phyloP scores from a whole-genome alignment of 2,113 vertebrate genomes.

The Phyllopteryx taeniolatus region DNA sequence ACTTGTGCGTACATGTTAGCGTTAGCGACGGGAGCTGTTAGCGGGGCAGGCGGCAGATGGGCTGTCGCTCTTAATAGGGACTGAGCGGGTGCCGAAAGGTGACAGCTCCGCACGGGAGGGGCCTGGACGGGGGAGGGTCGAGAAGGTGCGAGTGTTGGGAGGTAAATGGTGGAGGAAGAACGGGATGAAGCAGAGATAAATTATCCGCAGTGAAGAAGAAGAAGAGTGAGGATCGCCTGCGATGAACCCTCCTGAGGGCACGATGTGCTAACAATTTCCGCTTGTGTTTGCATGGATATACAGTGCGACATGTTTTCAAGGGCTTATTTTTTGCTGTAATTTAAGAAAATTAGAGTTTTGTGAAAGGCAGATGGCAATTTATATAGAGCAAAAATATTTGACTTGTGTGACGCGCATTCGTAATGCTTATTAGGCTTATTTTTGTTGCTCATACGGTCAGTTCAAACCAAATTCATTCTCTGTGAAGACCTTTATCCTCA shows the following conservation, averaged over 20 bases:
- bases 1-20: conserved; percentile 57
- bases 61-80: conserved; percentile 79
- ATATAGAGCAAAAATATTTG: not conserved
- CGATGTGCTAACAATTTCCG: conserved; percentile 5
- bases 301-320: not conserved
- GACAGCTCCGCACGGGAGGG: conserved; percentile 63
- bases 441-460: not conserved
- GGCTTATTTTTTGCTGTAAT: too few relatives aligned
- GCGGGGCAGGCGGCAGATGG: conserved; percentile 77
- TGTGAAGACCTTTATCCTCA: too few relatives aligned
- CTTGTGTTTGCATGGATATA: not conserved
- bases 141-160: conserved; percentile 30
- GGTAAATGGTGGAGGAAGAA: conserved; percentile 32
- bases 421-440: not conserved
- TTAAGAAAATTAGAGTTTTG: not conserved
- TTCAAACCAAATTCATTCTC: too few relatives aligned
- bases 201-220: conserved; percentile 52
- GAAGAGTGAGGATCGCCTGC: conserved; percentile 41
- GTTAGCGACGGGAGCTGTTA: conserved; percentile 72
- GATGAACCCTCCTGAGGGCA: conserved; percentile 17
- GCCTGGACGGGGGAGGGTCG: conserved; percentile 20
- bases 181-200: conserved; percentile 57
- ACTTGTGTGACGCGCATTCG: not conserved
- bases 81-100: conserved; percentile 68
- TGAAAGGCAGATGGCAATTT: not conserved